Percentiles rank a stretch among this genome's conserved stretches.
phyloP scores from a whole-genome alignment of 2,113 vertebrate species.

The Microtus pennsylvanicus region DNA sequence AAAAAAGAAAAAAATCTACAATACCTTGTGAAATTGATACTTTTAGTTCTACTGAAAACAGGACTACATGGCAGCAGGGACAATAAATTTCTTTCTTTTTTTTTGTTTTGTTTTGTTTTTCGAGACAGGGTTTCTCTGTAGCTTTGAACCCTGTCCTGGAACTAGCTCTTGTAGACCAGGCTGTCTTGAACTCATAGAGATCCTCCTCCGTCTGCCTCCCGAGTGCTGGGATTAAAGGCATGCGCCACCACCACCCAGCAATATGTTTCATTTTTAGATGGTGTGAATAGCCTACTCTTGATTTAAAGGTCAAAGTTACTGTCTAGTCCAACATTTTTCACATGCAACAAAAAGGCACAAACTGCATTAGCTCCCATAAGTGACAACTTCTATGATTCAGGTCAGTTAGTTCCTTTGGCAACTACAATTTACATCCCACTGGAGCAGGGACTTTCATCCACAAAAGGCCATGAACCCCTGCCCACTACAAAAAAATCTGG shows the following conservation, averaged over 20 bases:
- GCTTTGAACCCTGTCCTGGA: no score
- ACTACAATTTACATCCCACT: neutral
- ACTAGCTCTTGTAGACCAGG: no score
- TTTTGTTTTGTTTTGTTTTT: no score
- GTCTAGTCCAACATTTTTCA: conserved; percentile 10
- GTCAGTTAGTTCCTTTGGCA: conserved; percentile 61
- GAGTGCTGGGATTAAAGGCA: no score
- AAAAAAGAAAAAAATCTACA: neutral
- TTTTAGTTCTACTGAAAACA: conserved; percentile 43
- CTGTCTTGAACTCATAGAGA: no score
- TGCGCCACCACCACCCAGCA: no score
- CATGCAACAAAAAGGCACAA: conserved; percentile 53
- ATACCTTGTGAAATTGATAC: neutral
- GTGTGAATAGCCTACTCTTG: conserved; percentile 52
- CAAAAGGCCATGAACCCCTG: conserved; percentile 53
- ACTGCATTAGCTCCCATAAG: conserved; percentile 34
- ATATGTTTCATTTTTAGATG: conserved; percentile 30
- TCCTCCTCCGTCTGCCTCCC: no score
- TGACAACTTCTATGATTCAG: conserved; percentile 70
- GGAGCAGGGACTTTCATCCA: conserved; percentile 53
- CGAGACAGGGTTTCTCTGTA: no score
- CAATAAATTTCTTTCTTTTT: neutral
- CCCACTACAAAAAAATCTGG: conserved; percentile 57
- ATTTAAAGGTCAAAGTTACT: conserved; percentile 30
- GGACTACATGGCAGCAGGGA: neutral